phyloP scores from a whole-genome alignment of 2,113 vertebrate species.

The Hymenochirus boettgeri region DNA sequence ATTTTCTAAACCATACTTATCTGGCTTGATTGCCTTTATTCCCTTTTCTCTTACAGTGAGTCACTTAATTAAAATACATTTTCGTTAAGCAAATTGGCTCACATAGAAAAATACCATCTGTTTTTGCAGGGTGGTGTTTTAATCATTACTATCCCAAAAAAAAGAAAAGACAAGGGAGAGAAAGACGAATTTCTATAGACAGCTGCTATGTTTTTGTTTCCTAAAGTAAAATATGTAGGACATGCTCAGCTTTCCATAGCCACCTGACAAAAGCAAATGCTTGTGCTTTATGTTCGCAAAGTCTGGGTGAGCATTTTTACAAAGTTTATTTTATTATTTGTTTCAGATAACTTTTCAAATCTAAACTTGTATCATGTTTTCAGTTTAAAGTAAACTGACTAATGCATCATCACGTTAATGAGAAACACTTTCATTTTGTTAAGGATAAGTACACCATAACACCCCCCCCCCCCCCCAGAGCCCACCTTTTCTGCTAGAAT shows the following conservation, averaged over 20 bases:
- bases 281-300: no score
- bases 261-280: not conserved
- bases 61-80: not conserved
- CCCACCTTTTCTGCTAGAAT: no score
- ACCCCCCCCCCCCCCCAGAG: no score
- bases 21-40: not conserved
- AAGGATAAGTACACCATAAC: no score
- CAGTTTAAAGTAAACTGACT: no score
- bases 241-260: not conserved
- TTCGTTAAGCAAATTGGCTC: not conserved
- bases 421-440: no score
- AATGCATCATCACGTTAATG: no score
- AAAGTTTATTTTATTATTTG: no score
- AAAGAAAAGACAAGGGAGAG: not conserved
- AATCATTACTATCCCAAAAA: not conserved
- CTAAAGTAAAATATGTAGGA: not conserved
- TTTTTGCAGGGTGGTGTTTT: not conserved
- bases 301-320: no score
- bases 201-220: not conserved
- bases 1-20: not conserved
- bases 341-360: no score
- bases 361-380: no score
- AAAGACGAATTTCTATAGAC: not conserved
- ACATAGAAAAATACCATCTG: conserved; percentile 3
- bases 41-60: not conserved